Evolutionary conservation across 2,888 invertebrate genomes (phyloP).

Genomic region (Pseudococcus longispinus): DNA sequence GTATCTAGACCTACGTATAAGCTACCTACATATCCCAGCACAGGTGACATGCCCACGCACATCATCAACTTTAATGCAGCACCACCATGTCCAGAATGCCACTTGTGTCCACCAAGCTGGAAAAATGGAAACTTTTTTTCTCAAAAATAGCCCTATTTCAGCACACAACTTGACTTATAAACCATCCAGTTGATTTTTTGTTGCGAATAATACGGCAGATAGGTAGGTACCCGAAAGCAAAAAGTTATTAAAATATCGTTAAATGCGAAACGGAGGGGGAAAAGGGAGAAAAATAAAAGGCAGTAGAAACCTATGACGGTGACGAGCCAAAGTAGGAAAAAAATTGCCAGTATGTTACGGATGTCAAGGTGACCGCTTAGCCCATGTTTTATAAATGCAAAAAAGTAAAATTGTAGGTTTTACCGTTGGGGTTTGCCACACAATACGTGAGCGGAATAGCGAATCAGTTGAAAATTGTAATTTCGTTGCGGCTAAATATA

Average conservation of each 20-base stretch:
- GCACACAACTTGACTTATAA: not conserved
- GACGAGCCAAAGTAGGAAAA: not conserved
- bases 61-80: too few species aligned
- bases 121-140: too few species aligned
- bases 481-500: slow-evolving; percentile 29
- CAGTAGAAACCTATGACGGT: not conserved
- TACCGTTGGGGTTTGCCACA: slow-evolving; percentile 30
- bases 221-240: not conserved
- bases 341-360: slow-evolving; percentile 19
- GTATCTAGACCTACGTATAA: too few species aligned
- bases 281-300: not conserved
- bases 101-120: too few species aligned
- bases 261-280: not conserved
- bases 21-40: too few species aligned
- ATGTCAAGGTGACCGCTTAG: slow-evolving; percentile 31
- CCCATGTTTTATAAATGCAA: slow-evolving; percentile 24
- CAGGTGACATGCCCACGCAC: too few species aligned
- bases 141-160: not conserved
- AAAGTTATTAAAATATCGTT: not conserved
- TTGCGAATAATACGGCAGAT: not conserved
- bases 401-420: slow-evolving; percentile 33
- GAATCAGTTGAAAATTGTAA: slow-evolving; percentile 24
- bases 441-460: slow-evolving; percentile 24
- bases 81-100: too few species aligned
- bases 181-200: not conserved